Evolutionary conservation across 2,797 vertebrate genomes (phyloP), one percentile per base, ranked within the genome.

Genomic region (Enteromius afrohamiltoni): DNA sequence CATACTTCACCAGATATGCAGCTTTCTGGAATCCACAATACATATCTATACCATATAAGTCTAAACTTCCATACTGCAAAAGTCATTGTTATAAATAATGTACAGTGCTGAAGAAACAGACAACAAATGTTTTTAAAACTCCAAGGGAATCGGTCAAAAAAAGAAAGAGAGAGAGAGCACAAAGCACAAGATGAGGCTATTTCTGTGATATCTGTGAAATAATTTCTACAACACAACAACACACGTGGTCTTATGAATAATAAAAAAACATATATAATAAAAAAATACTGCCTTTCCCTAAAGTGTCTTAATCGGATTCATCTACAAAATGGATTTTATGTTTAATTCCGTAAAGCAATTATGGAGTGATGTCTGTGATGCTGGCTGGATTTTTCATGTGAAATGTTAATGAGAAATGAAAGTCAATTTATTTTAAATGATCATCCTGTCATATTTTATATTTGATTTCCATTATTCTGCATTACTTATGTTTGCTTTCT

Each of bases 71-170:
- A 83, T 55, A 58, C 64, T n/a, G 21, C 53, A 83, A 83, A 83
- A 74, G 74, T 77, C 82, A 83, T 34, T 16, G 34, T 31, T 77
- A 83, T 77, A 77, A 83, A 83, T 77, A 68, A 69, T 77, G 47
- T 49, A 58, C 71, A 37, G 2, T 68, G 34, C 49, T 77, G 51
- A 70, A 69, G 64, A 76, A 34, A 53, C 62, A 42, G 73, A 29
- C 26, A 51, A 76, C 49, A 26, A 45, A 77, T 68, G 74, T 37
- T 69, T 83, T 83, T 65, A 68, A 47, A 65, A 55, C 34, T 83
- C 49, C 45, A 75, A 16, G 73, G 73, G 51, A 55, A 23, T 55
- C 10, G 1, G 49, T 74, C 42, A 69, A 70, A 21, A 29, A 19
- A 19, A 34, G 7, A 73, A 13, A 19, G 2, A 37, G 19, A 19